Conservation (phyloP, 2,113 vertebrate species). For the Oreochromis spilurus region DNA sequence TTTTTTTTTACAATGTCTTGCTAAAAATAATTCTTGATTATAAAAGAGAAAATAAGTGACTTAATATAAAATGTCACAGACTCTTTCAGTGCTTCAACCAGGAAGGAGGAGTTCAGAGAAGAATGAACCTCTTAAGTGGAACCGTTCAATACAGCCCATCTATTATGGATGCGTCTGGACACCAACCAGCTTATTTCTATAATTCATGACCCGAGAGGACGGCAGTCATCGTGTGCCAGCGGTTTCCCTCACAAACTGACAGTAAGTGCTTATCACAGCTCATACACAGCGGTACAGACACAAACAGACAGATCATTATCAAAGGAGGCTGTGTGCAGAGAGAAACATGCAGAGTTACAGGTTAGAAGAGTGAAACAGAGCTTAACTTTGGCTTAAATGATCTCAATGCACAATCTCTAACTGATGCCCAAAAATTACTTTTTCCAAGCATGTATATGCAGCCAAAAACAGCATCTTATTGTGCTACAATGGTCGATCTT, state of each 20-base stretch:
- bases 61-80: neutral
- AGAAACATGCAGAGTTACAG: constrained; percentile 65
- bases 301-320: constrained; percentile 37
- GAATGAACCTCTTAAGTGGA: constrained; percentile 29
- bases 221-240: constrained; percentile 5
- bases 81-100: neutral
- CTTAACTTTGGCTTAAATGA: neutral
- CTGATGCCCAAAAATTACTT: neutral
- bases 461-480: neutral
- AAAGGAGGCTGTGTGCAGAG: constrained; percentile 41
- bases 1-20: neutral
- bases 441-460: neutral
- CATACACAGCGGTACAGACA: constrained; percentile 24
- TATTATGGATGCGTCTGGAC: constrained; percentile 57
- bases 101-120: neutral
- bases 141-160: constrained; percentile 43
- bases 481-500: neutral
- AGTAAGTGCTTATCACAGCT: constrained; percentile 38
- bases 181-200: constrained; percentile 48
- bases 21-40: neutral
- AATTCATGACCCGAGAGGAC: constrained; percentile 52
- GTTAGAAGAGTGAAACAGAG: constrained; percentile 39
- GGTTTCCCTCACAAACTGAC: constrained; percentile 15
- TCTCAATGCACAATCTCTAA: neutral
- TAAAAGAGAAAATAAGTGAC: neutral